These are phyloP conservation scores for Pyrgus malvae DNA, from an alignment of 2,888 invertebrate species.

Conservation along the genomic window DNA sequence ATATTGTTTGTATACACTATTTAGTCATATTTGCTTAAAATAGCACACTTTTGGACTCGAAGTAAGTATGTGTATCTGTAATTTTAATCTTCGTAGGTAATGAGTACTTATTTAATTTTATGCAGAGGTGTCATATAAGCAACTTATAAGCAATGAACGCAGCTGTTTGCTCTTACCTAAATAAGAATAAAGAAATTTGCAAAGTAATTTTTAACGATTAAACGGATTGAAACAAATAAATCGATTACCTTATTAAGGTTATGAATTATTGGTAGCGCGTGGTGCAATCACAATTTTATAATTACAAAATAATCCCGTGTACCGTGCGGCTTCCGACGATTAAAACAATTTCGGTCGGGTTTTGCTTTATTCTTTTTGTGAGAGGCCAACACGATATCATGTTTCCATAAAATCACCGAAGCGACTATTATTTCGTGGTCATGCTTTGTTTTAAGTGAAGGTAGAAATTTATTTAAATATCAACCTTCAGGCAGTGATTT, in stretches of 20 bases:
- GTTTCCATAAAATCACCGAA: slow-evolving; percentile 81
- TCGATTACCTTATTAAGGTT: slow-evolving; percentile 29
- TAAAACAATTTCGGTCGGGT: slow-evolving; percentile 78
- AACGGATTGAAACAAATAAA: not conserved
- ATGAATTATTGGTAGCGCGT: slow-evolving; percentile 31
- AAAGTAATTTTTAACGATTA: no score
- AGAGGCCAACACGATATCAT: slow-evolving; percentile 77
- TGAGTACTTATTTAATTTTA: no score
- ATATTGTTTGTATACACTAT: no score
- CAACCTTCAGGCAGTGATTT: slow-evolving; percentile 34
- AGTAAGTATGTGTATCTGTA: no score
- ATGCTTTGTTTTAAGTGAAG: slow-evolving; percentile 56
- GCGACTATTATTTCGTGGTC: slow-evolving; percentile 70
- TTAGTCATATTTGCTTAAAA: no score
- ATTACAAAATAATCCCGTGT: slow-evolving; percentile 53
- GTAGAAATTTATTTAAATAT: slow-evolving; percentile 14
- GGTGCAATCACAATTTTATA: slow-evolving; percentile 42
- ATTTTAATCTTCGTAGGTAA: no score
- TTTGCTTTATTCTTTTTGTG: slow-evolving; percentile 74
- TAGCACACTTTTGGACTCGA: no score
- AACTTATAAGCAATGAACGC: no score
- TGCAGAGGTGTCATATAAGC: no score
- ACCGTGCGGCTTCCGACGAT: slow-evolving; percentile 72
- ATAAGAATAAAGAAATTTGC: no score
- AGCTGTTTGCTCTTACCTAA: no score